These are phyloP conservation scores for Drosophila rhopaloa DNA, from an alignment of 1,140 invertebrate genomes.

Conservation along the genomic window DNA sequence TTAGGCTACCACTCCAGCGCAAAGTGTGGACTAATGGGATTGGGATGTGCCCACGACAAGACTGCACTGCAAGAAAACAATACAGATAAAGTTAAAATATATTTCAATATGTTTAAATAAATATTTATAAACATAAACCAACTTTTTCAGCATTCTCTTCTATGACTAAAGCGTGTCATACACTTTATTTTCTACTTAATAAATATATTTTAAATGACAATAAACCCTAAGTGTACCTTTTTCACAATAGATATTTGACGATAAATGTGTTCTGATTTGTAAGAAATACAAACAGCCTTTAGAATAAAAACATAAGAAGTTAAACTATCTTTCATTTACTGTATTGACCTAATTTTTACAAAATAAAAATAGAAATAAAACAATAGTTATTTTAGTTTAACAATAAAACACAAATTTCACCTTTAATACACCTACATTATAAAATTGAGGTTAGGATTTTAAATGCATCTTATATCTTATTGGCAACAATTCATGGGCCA, in stretches of 20 bases:
- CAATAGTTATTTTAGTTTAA: no score
- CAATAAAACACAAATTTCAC: no score
- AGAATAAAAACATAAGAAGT: no score
- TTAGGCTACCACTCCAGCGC: conserved; percentile 41
- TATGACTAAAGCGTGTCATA: no score
- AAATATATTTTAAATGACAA: background rate
- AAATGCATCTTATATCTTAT: background rate
- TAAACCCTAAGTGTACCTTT: background rate
- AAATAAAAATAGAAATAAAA: no score
- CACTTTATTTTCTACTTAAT: no score
- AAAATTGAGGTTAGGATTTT: background rate
- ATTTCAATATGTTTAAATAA: background rate
- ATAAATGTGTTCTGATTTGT: no score
- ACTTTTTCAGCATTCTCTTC: background rate
- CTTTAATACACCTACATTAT: background rate
- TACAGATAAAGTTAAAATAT: background rate
- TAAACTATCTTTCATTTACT: no score
- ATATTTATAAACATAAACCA: background rate
- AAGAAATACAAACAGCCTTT: no score
- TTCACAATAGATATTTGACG: background rate
- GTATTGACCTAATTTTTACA: no score
- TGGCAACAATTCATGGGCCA: conserved; percentile 12
- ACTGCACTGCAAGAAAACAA: conserved; percentile 44
- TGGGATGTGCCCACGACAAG: conserved; percentile 21
- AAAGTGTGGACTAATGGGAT: conserved; percentile 11